Evolutionary conservation across 2,797 vertebrate species (phyloP).

Genomic region (Melanogrammus aeglefinus): DNA sequence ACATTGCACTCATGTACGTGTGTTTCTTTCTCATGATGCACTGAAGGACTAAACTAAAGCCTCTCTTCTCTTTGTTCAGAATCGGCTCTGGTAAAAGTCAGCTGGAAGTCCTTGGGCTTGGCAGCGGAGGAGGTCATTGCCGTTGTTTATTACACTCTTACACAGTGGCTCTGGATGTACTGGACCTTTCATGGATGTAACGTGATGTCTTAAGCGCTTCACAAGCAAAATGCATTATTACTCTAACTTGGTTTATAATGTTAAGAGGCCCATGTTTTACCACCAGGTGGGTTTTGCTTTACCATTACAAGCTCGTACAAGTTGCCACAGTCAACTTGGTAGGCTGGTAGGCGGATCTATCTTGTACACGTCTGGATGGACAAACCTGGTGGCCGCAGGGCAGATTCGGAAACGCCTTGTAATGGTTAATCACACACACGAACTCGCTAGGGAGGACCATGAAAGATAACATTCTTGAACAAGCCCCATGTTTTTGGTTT

Average conservation of each 20-base stretch:
- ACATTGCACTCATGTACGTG: neutral
- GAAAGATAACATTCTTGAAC: no score
- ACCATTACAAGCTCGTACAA: no score
- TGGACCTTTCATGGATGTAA: neutral
- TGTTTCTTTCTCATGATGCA: neutral
- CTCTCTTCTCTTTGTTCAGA: neutral
- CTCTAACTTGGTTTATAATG: neutral
- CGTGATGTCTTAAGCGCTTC: neutral
- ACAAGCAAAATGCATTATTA: neutral
- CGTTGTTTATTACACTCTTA: neutral
- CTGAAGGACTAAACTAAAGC: neutral
- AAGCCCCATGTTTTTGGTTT: neutral
- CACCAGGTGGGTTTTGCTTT: no score
- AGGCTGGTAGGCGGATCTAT: no score
- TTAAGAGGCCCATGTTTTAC: no score
- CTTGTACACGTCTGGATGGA: no score
- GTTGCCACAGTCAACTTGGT: no score
- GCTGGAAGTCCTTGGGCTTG: conserved; percentile 4
- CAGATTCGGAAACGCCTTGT: no score
- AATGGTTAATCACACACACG: no score
- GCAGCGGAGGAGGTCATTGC: neutral
- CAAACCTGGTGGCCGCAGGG: no score
- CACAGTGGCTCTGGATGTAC: neutral
- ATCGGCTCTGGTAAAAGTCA: conserved; percentile 1
- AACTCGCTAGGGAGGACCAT: no score